Conservation (phyloP, 2,888 invertebrate species). For the Polyploca ridens region DNA sequence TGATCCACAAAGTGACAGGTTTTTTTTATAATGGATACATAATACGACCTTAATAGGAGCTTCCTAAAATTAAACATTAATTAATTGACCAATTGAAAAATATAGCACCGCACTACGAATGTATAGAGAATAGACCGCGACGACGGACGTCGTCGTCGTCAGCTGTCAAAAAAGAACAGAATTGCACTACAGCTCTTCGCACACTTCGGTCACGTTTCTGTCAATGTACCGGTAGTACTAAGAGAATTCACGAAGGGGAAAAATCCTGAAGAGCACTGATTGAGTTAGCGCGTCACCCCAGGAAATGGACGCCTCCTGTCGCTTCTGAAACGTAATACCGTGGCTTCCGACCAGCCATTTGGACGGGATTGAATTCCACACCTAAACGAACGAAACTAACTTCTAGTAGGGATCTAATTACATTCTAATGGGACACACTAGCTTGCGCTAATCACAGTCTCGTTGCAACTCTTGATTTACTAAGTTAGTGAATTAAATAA, state of each 20-base stretch:
- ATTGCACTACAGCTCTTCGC: too few relatives aligned
- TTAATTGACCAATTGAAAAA: too few relatives aligned
- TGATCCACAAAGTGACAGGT: too few relatives aligned
- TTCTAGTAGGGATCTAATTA: constrained; percentile 13
- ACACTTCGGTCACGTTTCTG: constrained; percentile 47
- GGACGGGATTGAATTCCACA: constrained; percentile 62
- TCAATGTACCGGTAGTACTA: constrained; percentile 22
- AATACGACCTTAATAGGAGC: too few relatives aligned
- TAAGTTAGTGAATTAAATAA: too few relatives aligned
- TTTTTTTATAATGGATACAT: too few relatives aligned
- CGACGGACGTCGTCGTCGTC: too few relatives aligned
- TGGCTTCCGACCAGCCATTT: constrained; percentile 60
- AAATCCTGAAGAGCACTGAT: constrained; percentile 69
- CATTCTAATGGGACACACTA: background rate
- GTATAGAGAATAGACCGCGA: too few relatives aligned
- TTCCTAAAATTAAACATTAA: too few relatives aligned
- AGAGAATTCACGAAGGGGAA: constrained; percentile 50
- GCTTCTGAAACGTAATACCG: constrained; percentile 72
- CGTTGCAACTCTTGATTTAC: background rate
- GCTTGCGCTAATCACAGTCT: background rate
- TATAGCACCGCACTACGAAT: too few relatives aligned
- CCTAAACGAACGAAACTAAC: constrained; percentile 16
- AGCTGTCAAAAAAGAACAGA: too few relatives aligned
- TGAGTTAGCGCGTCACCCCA: constrained; percentile 68
- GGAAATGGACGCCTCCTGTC: constrained; percentile 72